Conservation (phyloP, 2,797 vertebrate species). For the Melanotaenia trifasciata region DNA sequence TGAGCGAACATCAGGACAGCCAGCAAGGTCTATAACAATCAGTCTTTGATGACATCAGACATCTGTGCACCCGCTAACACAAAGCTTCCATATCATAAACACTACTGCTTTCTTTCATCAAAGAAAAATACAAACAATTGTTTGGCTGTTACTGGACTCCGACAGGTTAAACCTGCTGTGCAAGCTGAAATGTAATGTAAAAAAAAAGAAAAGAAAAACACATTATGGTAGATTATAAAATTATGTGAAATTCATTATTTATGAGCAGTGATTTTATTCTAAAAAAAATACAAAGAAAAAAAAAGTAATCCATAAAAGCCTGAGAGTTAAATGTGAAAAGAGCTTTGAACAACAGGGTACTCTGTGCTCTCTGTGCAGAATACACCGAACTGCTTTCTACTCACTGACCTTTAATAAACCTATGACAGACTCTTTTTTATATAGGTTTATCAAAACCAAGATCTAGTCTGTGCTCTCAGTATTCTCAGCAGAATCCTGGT, state of each 20-base stretch:
- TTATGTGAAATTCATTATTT: slow-evolving; percentile 18
- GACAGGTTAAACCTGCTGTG: slow-evolving; percentile 63
- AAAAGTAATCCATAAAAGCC: slow-evolving; percentile 18
- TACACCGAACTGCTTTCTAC: slow-evolving; percentile 31
- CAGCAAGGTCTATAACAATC: slow-evolving; percentile 70
- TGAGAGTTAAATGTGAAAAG: background rate
- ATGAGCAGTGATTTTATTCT: slow-evolving; percentile 33
- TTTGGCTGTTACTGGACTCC: slow-evolving; percentile 72
- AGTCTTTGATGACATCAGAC: slow-evolving; percentile 70
- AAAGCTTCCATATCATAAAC: slow-evolving; percentile 61
- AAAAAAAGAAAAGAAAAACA: slow-evolving; percentile 5
- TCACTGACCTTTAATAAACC: slow-evolving; percentile 21
- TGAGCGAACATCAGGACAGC: slow-evolving; percentile 65
- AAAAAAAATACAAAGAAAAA: background rate
- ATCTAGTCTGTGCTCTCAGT: too few species aligned
- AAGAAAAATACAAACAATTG: slow-evolving; percentile 67
- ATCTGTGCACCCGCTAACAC: slow-evolving; percentile 53
- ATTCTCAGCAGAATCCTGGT: too few species aligned
- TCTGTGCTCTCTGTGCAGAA: slow-evolving; percentile 5
- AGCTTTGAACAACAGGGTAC: background rate
- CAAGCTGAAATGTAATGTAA: slow-evolving; percentile 32
- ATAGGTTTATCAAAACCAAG: too few species aligned
- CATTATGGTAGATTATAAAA: slow-evolving; percentile 34
- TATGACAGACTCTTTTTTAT: slow-evolving; percentile 10
- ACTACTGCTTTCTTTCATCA: slow-evolving; percentile 53